These are phyloP conservation scores for Caenorhabditis macrosperma DNA, from an alignment of 2,888 invertebrate species.

Conservation along the genomic window DNA sequence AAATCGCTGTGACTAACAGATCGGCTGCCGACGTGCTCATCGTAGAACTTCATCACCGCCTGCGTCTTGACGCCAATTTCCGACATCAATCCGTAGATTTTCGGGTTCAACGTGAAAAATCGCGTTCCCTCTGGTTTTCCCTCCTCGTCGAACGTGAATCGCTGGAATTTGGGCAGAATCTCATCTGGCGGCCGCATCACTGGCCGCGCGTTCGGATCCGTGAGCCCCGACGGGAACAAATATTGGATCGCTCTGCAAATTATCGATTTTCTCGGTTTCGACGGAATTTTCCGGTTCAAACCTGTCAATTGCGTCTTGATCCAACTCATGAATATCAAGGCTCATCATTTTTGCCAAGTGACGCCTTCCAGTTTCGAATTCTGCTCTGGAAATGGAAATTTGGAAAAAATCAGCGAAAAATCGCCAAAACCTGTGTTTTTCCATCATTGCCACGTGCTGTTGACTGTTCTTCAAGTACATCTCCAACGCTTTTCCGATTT, in stretches of 20 bases:
- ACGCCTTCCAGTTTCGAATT: slow-evolving; percentile 92
- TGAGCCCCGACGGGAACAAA: slow-evolving; percentile 95
- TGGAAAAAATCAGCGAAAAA: not conserved
- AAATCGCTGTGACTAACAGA: slow-evolving; percentile 43
- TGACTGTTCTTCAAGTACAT: slow-evolving; percentile 70
- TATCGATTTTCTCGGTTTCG: not conserved
- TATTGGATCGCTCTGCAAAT: slow-evolving; percentile 89
- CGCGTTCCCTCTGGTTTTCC: slow-evolving; percentile 93
- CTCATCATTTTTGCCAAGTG: slow-evolving; percentile 99
- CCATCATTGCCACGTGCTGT: slow-evolving; percentile 79
- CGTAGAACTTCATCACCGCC: slow-evolving; percentile 66
- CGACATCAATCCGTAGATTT: slow-evolving; percentile 89
- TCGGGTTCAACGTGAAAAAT: slow-evolving; percentile 92
- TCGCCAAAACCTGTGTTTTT: slow-evolving; percentile 61
- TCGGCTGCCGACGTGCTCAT: slow-evolving; percentile 61
- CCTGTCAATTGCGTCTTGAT: slow-evolving; percentile 90
- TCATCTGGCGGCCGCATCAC: slow-evolving; percentile 92
- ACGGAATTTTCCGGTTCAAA: slow-evolving; percentile 6
- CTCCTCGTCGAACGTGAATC: slow-evolving; percentile 82
- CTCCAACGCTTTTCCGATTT: slow-evolving; percentile 73
- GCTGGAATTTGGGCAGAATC: slow-evolving; percentile 80
- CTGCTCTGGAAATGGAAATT: slow-evolving; percentile 81
- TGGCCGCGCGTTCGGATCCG: slow-evolving; percentile 89
- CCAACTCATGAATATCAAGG: slow-evolving; percentile 88
- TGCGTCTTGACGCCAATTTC: slow-evolving; percentile 73